Percentiles rank a stretch among this genome's conserved stretches.
phyloP scores from a whole-genome alignment of 2,797 vertebrate genomes.

The Alectoris magna region DNA sequence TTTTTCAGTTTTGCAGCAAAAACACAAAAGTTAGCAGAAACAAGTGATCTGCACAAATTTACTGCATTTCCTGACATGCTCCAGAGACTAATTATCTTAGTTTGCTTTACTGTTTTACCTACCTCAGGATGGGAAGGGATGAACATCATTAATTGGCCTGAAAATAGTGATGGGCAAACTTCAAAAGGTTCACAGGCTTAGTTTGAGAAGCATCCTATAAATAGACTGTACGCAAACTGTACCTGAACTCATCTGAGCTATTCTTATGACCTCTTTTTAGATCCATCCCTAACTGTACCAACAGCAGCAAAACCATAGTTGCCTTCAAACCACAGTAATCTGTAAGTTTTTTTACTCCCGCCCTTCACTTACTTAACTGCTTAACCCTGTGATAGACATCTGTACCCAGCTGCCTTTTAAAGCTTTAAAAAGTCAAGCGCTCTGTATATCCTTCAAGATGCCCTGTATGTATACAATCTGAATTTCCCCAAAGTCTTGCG shows the following conservation, averaged over 20 bases:
- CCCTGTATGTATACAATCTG: not conserved
- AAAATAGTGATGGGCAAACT: constrained; percentile 49
- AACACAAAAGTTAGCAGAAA: constrained; percentile 35
- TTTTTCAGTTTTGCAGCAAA: not conserved
- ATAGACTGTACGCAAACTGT: constrained; percentile 12
- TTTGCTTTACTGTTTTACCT: constrained; percentile 64
- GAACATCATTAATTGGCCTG: constrained; percentile 50
- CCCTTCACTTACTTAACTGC: not conserved
- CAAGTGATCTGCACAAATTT: constrained; percentile 60
- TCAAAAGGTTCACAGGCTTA: constrained; percentile 64
- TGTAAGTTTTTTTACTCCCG: not conserved
- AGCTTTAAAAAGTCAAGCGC: not conserved
- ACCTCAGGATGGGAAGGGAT: constrained; percentile 9
- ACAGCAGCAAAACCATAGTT: not conserved
- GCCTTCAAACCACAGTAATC: not conserved
- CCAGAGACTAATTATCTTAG: constrained; percentile 73
- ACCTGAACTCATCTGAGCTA: constrained; percentile 6
- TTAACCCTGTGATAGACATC: not conserved
- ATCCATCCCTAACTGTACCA: not conserved
- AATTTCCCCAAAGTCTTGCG: not conserved
- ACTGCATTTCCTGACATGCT: constrained; percentile 60
- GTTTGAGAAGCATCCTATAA: constrained; percentile 32
- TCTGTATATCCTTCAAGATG: not conserved
- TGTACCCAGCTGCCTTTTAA: not conserved
- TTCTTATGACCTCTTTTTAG: constrained; percentile 27